Base-by-base conservation (phyloP, 2,113 vertebrate genomes). In the Eudyptes chrysolophus region DNA sequence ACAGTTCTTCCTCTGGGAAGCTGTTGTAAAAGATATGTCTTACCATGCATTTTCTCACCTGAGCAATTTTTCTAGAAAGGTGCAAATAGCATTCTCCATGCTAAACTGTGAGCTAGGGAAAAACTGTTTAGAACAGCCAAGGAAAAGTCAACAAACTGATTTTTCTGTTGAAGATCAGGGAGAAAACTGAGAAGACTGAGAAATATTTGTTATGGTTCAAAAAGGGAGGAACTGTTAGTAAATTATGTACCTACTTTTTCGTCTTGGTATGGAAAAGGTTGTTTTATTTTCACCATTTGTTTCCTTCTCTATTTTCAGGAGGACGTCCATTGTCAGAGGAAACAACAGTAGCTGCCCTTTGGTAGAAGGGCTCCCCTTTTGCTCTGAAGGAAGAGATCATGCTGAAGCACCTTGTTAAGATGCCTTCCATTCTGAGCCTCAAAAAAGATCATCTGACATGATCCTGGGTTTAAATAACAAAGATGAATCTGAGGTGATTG, bases 221-320 rank as follows among this genome's bases (percentile, higher is more conserved):
- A 75, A 66, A 42, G 27, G 25, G 36, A 78, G 25, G 15, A 84
- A 25, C 14, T 52, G 5, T 55, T 81, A 44, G 4, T 13, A 68
- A 83, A 70, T 72, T 15, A n/a, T 16, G 3, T n/a, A 11, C 11
- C 11, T 38, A 8, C 14, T 48, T 72, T 82, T 83, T 69, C 7
- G 3, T 86, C 32, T 91, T 64, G 4, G 9, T 68, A 27, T 84
- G 46, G 36, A 83, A 90, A 74, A 4, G n/a, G 15, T 69, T 71
- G 12, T 25, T 70, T 13, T 9, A 5, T 11, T 60, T 77, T 88
- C 76, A 91, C 27, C 3, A 5, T 9, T 86, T 42, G 4, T 72
- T 88, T 84, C 66, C 57, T 81, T 49, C 34, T 97, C 16, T 89
- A 1, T 78, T 95, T 92, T 75, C 94, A 94, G 93, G 65, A 70